These are phyloP conservation scores for Tachysurus fulvidraco DNA, from an alignment of 2,113 vertebrate species.

Conservation along the genomic window DNA sequence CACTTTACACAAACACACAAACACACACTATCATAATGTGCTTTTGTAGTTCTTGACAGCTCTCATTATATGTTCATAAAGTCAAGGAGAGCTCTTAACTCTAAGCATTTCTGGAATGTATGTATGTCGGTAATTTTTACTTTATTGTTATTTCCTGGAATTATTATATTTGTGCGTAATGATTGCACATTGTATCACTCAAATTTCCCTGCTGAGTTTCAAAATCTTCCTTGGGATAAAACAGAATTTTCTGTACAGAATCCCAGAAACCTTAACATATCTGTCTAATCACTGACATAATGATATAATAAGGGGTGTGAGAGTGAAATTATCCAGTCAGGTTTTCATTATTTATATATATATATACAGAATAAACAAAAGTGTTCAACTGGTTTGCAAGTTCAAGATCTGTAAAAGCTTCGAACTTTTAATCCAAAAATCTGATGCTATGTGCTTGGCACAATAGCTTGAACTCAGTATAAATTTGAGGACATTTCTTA, in stretches of 20 bases:
- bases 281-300: neutral
- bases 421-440: neutral
- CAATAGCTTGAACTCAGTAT: neutral
- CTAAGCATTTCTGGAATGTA: neutral
- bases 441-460: neutral
- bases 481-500: slow-evolving; percentile 8
- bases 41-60: neutral
- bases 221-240: neutral
- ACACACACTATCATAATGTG: slow-evolving; percentile 3
- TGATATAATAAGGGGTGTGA: neutral
- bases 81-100: neutral
- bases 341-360: neutral
- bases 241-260: neutral
- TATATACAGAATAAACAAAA: neutral
- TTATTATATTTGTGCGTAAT: neutral
- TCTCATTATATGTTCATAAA: neutral
- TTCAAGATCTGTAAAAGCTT: neutral
- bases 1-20: slow-evolving; percentile 30
- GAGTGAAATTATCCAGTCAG: neutral
- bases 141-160: neutral
- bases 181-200: no score
- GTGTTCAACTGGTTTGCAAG: neutral
- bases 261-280: neutral
- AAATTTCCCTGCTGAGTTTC: neutral
- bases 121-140: neutral